phyloP scores from a whole-genome alignment of 2,113 vertebrate genomes.

The Trichechus manatus region DNA sequence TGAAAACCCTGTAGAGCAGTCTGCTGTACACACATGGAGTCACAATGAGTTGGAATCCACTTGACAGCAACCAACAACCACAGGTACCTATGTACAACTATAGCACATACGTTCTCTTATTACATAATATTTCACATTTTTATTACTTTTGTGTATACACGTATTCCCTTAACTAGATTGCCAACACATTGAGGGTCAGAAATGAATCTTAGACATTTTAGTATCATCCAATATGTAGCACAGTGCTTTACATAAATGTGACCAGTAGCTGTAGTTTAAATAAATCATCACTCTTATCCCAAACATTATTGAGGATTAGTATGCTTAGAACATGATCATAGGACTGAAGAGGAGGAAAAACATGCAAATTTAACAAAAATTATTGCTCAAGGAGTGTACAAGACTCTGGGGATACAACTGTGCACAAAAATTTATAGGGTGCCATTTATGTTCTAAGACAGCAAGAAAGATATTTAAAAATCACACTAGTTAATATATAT shows the following conservation, averaged over 20 bases:
- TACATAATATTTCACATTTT: constrained; percentile 10
- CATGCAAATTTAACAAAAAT: background rate
- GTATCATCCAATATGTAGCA: background rate
- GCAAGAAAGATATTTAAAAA: constrained; percentile 13
- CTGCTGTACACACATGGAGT: too few species aligned
- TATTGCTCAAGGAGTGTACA: background rate
- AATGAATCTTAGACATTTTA: constrained; percentile 19
- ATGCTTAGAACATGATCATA: background rate
- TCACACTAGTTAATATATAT: background rate
- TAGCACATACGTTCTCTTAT: background rate
- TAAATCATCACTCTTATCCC: background rate
- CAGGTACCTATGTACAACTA: background rate
- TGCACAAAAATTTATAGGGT: background rate
- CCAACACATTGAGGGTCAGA: background rate
- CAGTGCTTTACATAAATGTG: background rate
- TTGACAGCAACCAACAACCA: background rate
- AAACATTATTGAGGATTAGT: background rate
- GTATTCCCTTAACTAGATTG: background rate
- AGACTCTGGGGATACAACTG: background rate
- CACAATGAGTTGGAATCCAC: background rate
- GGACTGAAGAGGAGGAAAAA: background rate
- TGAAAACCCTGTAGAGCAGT: too few species aligned
- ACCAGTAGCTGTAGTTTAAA: background rate
- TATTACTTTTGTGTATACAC: background rate
- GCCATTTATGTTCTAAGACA: background rate